A percentile compares a stretch with the other conserved stretches of the same genome.
phyloP scores from a whole-genome alignment of 2,888 invertebrate genomes.

The Arrhopalites spinosus region DNA sequence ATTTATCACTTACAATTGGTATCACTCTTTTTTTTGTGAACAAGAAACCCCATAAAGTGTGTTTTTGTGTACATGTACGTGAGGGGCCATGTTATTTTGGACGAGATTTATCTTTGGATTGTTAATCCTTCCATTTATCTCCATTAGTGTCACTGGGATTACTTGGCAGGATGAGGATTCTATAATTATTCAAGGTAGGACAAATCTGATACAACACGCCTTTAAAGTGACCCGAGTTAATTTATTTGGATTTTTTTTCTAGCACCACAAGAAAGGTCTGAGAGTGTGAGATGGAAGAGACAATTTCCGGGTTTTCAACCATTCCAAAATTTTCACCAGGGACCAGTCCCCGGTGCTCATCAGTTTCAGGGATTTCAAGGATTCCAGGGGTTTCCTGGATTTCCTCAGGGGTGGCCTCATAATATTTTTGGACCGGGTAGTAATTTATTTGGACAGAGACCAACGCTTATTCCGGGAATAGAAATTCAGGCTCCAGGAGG shows the following conservation, averaged over 20 bases:
- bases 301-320: conserved; percentile 5
- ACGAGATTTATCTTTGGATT: too few species aligned
- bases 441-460: conserved; percentile 11
- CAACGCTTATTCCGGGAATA: background rate
- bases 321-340: background rate
- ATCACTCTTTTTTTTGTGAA: too few species aligned
- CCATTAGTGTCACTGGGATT: background rate
- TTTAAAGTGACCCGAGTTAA: too few species aligned
- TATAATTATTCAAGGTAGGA: conserved; percentile 25
- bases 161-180: conserved; percentile 31
- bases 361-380: conserved; percentile 9
- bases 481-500: background rate
- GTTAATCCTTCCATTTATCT: too few species aligned
- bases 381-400: conserved; percentile 27
- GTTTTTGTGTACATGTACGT: too few species aligned
- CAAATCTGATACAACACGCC: too few species aligned
- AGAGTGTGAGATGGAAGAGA: conserved; percentile 11
- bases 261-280: conserved; percentile 4
- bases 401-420: conserved; percentile 22
- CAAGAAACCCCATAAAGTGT: too few species aligned
- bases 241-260: background rate
- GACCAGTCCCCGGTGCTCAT: background rate
- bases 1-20: too few species aligned
- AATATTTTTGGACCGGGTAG: background rate
- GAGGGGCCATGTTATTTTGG: too few species aligned